phyloP scores from a whole-genome alignment of 2,888 invertebrate genomes.

The Chloroclysta siterata region DNA sequence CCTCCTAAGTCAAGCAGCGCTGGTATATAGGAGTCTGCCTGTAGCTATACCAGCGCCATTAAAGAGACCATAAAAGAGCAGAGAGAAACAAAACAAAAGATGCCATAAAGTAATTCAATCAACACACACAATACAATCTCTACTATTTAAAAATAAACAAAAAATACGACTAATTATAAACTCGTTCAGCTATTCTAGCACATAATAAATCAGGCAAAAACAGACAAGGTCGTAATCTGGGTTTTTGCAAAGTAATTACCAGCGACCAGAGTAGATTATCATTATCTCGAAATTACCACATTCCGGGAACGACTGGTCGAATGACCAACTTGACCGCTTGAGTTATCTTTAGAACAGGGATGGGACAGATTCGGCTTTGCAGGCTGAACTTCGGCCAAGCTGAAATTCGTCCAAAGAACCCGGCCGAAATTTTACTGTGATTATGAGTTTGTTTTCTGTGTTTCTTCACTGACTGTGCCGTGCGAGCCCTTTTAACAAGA shows the following conservation, averaged over 20 bases:
- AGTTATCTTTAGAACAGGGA: slow-evolving; percentile 26
- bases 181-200: slow-evolving; percentile 6
- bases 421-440: no score
- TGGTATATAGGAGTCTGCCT: no score
- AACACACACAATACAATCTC: no score
- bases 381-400: background rate
- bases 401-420: no score
- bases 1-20: no score
- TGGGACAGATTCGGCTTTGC: slow-evolving; percentile 3
- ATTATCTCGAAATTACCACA: slow-evolving; percentile 30
- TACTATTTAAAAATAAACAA: background rate
- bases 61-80: no score
- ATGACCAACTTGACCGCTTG: slow-evolving; percentile 23
- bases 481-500: no score
- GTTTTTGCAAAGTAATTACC: slow-evolving; percentile 19
- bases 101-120: no score
- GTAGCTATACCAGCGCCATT: no score
- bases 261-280: slow-evolving; percentile 21
- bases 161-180: background rate
- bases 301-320: slow-evolving; percentile 27
- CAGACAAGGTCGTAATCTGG: slow-evolving; percentile 13
- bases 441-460: no score
- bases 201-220: slow-evolving; percentile 18
- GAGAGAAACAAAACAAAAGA: no score
- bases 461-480: no score